Base-by-base conservation (phyloP, 2,888 invertebrate species). In the Ichneumoninae sp. region DNA sequence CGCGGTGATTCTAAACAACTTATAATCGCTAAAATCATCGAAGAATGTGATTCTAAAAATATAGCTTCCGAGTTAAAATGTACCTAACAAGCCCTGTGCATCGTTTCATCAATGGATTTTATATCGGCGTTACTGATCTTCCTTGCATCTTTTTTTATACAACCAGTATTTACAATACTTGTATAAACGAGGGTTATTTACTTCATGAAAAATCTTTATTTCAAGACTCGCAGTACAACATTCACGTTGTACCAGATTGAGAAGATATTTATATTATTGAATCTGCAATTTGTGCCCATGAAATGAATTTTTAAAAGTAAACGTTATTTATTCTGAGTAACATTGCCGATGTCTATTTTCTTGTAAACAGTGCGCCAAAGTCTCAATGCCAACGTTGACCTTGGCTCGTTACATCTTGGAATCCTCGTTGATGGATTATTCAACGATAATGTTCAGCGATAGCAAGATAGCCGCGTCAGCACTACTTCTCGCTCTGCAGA, bases 361-460 rank as follows among this genome's bases (percentile, higher is more conserved):
- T 65, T 44, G 70, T 89, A 92, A 94, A 30, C 92, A 97, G 96
- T 97, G 97, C 94, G 96, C 97, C 78, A 97, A 97, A 92, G 96
- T 97, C 74, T 96, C 97, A 40, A 98, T 99, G 98, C 97, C 97
- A 74, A 97, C 97, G 30, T 94, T 99, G 88, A 99, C 99, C 0
- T 94, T 99, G 90, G 98, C 99, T 40, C 96, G 99, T 85, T 99
- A 96, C 94, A 97, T 99, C 91, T 95, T 99, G 91, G 99, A 99
- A 94, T 96, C 96, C 92, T 97, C 98, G 1, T 94, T 99, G 86
- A 97, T 99, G 96, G 98, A 99, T 93, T 99, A 99, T 94, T 94
- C 95, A 13, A 96, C 98, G 79, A 95, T 97, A 86, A 94, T 95
- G 50, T 94, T 96, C 83, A 96, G 97, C 8, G 99, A 99, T 94